A percentile compares a stretch with the other conserved stretches of the same genome.
These are phyloP conservation scores for Agelastica alni DNA, from an alignment of 2,888 invertebrate species.

Conservation along the genomic window DNA sequence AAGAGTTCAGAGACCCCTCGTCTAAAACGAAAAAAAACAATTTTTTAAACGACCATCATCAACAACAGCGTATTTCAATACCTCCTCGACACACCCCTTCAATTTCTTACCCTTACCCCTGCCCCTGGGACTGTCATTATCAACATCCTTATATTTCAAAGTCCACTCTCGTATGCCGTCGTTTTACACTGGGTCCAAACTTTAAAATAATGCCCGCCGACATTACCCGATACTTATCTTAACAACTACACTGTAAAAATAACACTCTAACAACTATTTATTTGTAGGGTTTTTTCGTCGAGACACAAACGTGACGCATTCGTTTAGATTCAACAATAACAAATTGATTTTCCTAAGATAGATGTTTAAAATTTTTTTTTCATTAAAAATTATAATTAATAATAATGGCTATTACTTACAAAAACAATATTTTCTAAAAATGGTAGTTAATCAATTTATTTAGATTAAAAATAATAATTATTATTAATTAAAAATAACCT, in stretches of 20 bases:
- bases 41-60: constrained; percentile 7
- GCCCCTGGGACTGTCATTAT: constrained; percentile 26
- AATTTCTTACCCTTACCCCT: constrained; percentile 15
- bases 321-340: too few species aligned
- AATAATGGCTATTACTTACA: too few species aligned
- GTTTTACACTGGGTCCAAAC: constrained; percentile 10
- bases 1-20: constrained; percentile 1
- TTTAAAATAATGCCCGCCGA: constrained; percentile 25
- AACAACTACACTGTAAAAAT: constrained; percentile 1
- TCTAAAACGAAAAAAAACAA: not conserved
- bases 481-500: too few species aligned
- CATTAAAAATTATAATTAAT: too few species aligned
- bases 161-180: constrained; percentile 21
- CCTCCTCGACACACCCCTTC: constrained; percentile 22
- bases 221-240: constrained; percentile 15
- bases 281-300: too few species aligned
- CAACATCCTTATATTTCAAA: constrained; percentile 30
- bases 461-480: too few species aligned
- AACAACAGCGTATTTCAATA: constrained; percentile 6
- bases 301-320: too few species aligned
- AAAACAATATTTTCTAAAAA: too few species aligned
- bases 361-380: too few species aligned
- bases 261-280: too few species aligned
- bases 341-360: too few species aligned
- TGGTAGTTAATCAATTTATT: too few species aligned